phyloP scores from a whole-genome alignment of 2,113 vertebrate genomes.

The Setophaga kirtlandii region DNA sequence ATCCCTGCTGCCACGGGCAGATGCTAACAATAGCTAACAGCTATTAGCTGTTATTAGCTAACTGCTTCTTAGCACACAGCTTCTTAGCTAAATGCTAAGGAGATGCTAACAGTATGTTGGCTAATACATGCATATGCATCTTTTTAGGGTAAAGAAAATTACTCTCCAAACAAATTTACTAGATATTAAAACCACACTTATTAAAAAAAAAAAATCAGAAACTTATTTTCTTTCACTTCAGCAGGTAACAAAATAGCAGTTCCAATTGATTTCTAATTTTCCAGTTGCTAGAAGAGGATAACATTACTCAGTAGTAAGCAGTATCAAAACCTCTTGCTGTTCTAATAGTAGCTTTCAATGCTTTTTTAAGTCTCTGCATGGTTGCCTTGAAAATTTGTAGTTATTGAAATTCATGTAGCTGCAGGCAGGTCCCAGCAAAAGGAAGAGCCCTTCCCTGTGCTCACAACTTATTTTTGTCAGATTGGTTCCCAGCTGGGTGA shows the following conservation, averaged over 20 bases:
- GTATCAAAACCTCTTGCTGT: background rate
- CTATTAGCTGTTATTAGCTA: background rate
- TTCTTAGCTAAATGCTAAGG: background rate
- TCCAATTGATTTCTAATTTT: background rate
- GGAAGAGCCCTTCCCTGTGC: background rate
- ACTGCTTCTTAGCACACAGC: background rate
- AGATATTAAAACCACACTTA: background rate
- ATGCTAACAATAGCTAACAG: background rate
- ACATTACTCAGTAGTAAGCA: background rate
- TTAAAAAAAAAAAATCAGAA: background rate
- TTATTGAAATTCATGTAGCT: background rate
- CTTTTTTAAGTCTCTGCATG: background rate
- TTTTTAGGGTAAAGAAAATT: background rate
- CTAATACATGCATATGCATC: background rate
- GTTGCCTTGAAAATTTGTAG: background rate
- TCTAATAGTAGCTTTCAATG: background rate
- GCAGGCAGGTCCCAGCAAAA: background rate
- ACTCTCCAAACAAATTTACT: background rate
- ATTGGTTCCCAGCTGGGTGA: background rate
- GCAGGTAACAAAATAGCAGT: background rate
- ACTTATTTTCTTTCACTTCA: background rate
- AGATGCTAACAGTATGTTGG: background rate
- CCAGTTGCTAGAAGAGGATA: background rate
- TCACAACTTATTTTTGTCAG: background rate
- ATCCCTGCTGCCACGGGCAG: background rate